Percentiles rank a stretch among this genome's conserved stretches.
phyloP scores from a whole-genome alignment of 2,113 vertebrate species.

The Zosterops pallidus region DNA sequence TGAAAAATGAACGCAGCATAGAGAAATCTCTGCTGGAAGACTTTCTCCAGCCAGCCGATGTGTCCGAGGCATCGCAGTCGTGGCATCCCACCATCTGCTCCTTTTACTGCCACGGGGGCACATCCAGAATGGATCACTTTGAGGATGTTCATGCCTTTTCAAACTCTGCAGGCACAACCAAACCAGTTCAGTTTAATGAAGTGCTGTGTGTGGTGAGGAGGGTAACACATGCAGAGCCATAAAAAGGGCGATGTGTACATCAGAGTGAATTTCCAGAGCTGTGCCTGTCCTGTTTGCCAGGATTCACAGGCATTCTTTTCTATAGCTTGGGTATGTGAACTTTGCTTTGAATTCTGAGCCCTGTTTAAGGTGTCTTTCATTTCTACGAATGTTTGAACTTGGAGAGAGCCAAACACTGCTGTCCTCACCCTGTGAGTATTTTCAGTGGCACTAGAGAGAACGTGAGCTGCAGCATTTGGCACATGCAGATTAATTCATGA shows the following conservation, averaged over 20 bases:
- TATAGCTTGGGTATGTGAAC: neutral
- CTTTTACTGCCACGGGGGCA: neutral
- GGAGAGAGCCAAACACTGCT: neutral
- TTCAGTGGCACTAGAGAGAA: neutral
- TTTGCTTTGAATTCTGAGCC: conserved; percentile 16
- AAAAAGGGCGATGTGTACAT: neutral
- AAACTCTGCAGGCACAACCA: neutral
- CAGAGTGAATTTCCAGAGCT: neutral
- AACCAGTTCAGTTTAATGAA: conserved; percentile 26
- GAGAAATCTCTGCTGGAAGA: conserved; percentile 35
- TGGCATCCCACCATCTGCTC: neutral
- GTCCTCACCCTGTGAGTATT: neutral
- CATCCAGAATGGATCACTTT: neutral
- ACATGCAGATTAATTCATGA: neutral
- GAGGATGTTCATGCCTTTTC: neutral
- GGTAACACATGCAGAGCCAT: neutral
- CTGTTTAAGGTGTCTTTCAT: neutral
- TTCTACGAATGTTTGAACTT: conserved; percentile 10
- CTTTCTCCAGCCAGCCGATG: neutral
- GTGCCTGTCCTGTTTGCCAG: neutral
- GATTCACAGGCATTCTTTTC: neutral
- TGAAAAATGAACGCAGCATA: conserved; percentile 27
- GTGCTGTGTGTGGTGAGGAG: neutral
- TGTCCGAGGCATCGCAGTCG: neutral
- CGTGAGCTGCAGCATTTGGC: neutral